Conservation (phyloP, 2,888 invertebrate species). For the Bimastos eiseni region DNA sequence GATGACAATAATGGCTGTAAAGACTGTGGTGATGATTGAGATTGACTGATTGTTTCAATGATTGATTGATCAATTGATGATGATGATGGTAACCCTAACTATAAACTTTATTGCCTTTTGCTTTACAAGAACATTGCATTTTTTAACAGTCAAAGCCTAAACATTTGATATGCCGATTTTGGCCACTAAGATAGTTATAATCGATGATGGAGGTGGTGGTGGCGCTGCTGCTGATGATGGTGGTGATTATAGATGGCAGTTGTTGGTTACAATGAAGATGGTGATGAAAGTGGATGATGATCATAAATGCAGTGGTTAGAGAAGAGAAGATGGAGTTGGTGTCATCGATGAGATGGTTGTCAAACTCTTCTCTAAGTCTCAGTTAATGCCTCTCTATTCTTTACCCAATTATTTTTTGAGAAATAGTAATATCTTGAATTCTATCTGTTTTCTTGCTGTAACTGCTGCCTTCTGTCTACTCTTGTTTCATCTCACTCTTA, state of each 20-base stretch:
- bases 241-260: not conserved
- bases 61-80: not conserved
- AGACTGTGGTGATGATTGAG: not conserved
- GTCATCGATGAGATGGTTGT: not conserved
- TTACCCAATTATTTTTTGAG: not conserved
- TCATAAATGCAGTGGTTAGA: not conserved
- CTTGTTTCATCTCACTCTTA: no score
- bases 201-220: constrained; percentile 19
- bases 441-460: no score
- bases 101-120: no score
- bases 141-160: no score
- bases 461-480: no score
- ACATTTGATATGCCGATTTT: not conserved
- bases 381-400: not conserved
- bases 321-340: constrained; percentile 26
- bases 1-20: not conserved
- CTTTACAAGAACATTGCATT: no score
- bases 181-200: not conserved
- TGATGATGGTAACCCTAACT: no score
- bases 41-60: not conserved
- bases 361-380: not conserved
- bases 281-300: not conserved
- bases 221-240: not conserved
- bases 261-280: not conserved
- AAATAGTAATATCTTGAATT: no score